These are phyloP conservation scores for Entomobrya proxima DNA, from an alignment of 2,888 invertebrate genomes.

Conservation along the genomic window DNA sequence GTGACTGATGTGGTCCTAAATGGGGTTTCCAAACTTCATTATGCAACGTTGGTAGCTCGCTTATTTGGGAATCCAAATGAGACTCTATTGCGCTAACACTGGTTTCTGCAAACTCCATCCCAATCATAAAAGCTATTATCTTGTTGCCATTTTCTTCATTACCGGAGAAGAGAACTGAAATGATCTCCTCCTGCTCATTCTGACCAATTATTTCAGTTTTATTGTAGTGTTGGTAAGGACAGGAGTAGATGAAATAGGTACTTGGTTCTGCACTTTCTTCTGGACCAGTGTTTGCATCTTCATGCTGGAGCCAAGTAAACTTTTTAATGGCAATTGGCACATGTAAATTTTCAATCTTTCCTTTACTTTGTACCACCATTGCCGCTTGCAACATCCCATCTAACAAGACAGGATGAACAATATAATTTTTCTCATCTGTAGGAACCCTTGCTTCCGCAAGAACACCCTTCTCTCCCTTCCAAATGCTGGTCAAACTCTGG, in stretches of 20 bases:
- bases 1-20: conserved; percentile 20
- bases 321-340: conserved; percentile 38
- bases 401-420: conserved; percentile 40
- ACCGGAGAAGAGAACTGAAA: conserved; percentile 21
- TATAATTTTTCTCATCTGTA: not conserved
- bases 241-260: conserved; percentile 26
- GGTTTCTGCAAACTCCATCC: conserved; percentile 56
- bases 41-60: conserved; percentile 37
- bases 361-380: conserved; percentile 33
- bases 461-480: conserved; percentile 14
- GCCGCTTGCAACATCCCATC: conserved; percentile 47
- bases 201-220: no score
- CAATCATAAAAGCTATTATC: conserved; percentile 52
- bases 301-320: conserved; percentile 35
- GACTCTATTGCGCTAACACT: conserved; percentile 43
- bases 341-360: conserved; percentile 6
- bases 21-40: conserved; percentile 61
- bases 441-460: not conserved
- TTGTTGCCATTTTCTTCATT: conserved; percentile 37
- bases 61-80: conserved; percentile 53
- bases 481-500: conserved; percentile 24
- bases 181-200: not conserved
- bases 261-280: not conserved
- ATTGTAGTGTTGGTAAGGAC: not conserved
- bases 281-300: not conserved